Conservation (phyloP, 2,113 vertebrate species). For the Cinclus cinclus region DNA sequence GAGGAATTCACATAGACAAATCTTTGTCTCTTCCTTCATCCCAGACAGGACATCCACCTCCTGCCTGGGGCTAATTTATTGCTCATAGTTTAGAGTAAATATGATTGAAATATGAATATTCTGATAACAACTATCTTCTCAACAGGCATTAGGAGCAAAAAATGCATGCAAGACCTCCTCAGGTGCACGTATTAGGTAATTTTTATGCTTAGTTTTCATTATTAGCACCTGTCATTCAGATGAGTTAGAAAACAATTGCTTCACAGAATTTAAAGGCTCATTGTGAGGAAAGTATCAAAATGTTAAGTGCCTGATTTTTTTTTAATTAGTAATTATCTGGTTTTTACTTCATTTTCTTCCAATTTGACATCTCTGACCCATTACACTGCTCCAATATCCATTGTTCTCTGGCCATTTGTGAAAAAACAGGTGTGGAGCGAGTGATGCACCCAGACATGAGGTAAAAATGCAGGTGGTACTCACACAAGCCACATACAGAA, state of each 20-base stretch:
- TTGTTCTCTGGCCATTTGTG: not conserved
- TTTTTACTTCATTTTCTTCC: not conserved
- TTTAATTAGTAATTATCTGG: not conserved
- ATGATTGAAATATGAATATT: not conserved
- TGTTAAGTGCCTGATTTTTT: not conserved
- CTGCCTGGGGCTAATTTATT: not conserved
- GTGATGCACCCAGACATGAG: not conserved
- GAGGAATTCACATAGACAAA: not conserved
- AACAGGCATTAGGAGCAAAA: not conserved
- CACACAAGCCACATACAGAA: not conserved
- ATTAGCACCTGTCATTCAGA: not conserved
- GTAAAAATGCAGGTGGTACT: not conserved
- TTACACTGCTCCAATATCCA: not conserved
- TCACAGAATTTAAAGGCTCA: not conserved
- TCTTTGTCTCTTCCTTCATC: not conserved
- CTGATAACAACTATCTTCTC: not conserved
- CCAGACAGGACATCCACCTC: not conserved
- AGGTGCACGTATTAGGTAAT: not conserved
- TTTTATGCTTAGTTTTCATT: not conserved
- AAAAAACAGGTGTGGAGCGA: not conserved
- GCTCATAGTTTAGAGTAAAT: not conserved
- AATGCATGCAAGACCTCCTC: not conserved
- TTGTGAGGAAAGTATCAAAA: not conserved
- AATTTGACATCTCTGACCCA: not conserved
- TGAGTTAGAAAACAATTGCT: not conserved